A percentile compares a stretch with the other conserved stretches of the same genome.
Conservation (phyloP, 1,140 invertebrate species). For the Hyles vespertilio region DNA sequence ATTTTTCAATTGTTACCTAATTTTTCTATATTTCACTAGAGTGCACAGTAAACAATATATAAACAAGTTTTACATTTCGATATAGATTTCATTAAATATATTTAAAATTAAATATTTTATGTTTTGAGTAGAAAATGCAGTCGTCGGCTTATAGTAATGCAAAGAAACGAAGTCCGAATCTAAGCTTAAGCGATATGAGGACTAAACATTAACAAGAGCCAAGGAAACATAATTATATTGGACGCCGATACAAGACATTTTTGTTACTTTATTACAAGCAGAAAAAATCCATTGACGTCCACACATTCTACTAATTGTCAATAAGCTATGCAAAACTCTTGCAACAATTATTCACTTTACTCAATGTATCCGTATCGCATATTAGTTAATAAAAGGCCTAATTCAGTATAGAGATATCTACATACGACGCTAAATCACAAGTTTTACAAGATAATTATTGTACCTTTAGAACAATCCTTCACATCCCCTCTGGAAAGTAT, state of each 20-base stretch:
- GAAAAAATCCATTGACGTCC: no score
- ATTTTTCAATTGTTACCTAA: background rate
- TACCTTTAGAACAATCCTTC: conserved; percentile 31
- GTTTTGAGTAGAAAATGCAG: background rate
- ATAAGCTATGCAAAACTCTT: background rate
- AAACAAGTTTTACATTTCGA: background rate
- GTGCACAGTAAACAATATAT: conserved; percentile 4
- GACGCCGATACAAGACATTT: no score
- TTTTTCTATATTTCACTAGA: no score
- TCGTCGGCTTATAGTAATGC: no score
- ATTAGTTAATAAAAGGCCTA: conserved; percentile 2
- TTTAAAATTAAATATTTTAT: conserved; percentile 1
- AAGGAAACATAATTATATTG: no score
- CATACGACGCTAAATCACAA: conserved; percentile 50
- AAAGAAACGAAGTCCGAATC: no score
- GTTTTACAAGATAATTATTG: conserved; percentile 44
- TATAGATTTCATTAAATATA: background rate
- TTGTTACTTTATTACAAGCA: no score
- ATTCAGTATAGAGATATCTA: conserved; percentile 38
- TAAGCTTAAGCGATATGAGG: no score
- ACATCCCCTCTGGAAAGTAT: conserved; percentile 19
- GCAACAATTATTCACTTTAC: background rate
- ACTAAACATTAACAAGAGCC: no score
- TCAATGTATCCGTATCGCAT: background rate
- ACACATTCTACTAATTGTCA: background rate